Evolutionary conservation across 2,888 invertebrate genomes (phyloP), one percentile per base, ranked within the genome.

Genomic region (Endomychus coccineus): DNA sequence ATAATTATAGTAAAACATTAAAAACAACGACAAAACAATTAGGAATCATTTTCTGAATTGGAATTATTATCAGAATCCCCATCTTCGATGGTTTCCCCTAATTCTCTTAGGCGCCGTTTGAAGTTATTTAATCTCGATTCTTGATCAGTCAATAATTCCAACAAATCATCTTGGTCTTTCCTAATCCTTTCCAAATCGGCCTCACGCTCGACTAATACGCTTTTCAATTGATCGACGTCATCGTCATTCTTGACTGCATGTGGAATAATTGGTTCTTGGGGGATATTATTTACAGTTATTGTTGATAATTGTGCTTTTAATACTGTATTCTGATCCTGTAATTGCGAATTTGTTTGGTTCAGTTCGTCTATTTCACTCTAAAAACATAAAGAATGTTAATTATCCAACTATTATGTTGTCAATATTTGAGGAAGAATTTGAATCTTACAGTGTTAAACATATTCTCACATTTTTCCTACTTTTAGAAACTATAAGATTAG

Each of bases 141-240:
- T 71, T 96, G 94, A 62, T 96, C 91, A 1, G 89, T 83, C 22
- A 97, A 69, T 39, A 97, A 67, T 55, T 88, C 84, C 36, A 97
- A 66, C 43, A 97, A 67, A 66, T 96, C 94, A 50, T 97, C 96
- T 62, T 96, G 95, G 56, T 97, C 96, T 57, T 82, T 87, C 56
- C 75, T 78, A 43, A 90, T 56, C 46, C 74, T 73, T 23, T 77
- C 75, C 47, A 85, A 57, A 47, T 84, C 79, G 0, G 62, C 52
- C 34, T 60, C 59, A 29, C 66, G 58, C 44, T 64, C 66, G 3
- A 38, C 43, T 44, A 61, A 65, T 31, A 70, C 65, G n/a, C 15
- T n/a, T 10, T 4, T 35, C 11, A 51, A 47, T 40, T 57, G 56
- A 3, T 31, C 4, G 3, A 31, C 5, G 17, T 31, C 32, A 16